Base-by-base conservation (phyloP, 2,113 vertebrate genomes). In the Gymnarchus niloticus region DNA sequence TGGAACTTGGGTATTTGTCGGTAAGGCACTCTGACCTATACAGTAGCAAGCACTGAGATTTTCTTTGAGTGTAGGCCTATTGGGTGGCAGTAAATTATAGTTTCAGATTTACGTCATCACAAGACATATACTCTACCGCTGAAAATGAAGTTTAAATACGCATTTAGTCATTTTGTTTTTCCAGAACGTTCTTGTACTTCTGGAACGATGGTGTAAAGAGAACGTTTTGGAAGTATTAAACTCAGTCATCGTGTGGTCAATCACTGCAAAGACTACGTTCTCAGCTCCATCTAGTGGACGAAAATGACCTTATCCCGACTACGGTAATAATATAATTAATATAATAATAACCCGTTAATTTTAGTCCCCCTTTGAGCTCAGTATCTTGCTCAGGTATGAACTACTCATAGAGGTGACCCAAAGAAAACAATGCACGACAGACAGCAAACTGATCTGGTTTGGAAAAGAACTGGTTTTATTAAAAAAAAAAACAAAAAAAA, bases 271-370 rank as follows among this genome's bases (percentile, higher is more conserved):
- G 84, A 76, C 65, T 85, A 84, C 61, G 65, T 57, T 57, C 83
- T 19, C 76, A 89, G 89, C 87, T 28, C 86, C 89, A 57, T 69
- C 85, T 54, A 25, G 87, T 86, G 88, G 86, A 41, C 52, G 76
- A 48, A 46, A 78, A n/a, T 80, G 2, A 81, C 25, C 12, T 48
- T 52, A 48, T 81, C 33, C 12, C 33, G 23, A 25, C 52, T 33
- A 69, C 2, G 37, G 19, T 19, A 65, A 10, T 9, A 61, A 21
- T 8, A 6, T 6, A 9, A 52, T 52, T 6, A 59, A 33, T 33
- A 69, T 19, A 37, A 23, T 37, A 69, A 1, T 37, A 69, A 69
- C 37, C 37, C 37, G 28, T 33, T 69, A 33, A 69, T 69, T 37
- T 12, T 37, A 14, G 37, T 6, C 61, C 28, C 37, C n/a, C 61